Evolutionary conservation across 2,113 vertebrate genomes (phyloP).

Genomic region (Zapornia atra): DNA sequence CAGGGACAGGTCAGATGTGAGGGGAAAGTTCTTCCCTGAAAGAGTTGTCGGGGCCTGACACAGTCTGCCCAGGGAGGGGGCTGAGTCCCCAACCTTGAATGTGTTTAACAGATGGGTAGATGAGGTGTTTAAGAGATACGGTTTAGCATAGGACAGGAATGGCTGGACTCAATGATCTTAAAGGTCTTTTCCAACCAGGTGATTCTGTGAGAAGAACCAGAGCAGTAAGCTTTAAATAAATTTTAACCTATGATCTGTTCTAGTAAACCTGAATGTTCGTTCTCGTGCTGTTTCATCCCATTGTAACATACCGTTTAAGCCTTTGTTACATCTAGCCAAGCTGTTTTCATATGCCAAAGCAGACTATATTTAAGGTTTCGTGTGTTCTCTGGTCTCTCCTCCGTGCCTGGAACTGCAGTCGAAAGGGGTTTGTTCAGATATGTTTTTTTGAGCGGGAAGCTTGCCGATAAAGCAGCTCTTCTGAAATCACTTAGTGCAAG

Average conservation of each 20-base stretch:
- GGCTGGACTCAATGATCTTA: too few species aligned
- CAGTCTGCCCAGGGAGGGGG: too few species aligned
- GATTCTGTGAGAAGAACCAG: not conserved
- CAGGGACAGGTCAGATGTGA: too few species aligned
- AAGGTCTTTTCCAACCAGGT: too few species aligned
- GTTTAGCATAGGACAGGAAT: too few species aligned
- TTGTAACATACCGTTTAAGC: not conserved
- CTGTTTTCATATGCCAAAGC: fast-evolving
- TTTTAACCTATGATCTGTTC: not conserved
- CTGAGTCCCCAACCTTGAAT: too few species aligned
- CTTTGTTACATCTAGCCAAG: not conserved
- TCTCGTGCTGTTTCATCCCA: not conserved
- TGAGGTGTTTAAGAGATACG: too few species aligned
- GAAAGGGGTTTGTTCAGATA: not conserved
- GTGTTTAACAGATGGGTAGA: too few species aligned
- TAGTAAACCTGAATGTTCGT: not conserved
- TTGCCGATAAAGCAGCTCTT: not conserved
- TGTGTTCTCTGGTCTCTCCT: not conserved
- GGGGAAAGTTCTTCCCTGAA: too few species aligned
- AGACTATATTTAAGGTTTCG: fast-evolving
- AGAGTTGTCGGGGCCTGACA: too few species aligned
- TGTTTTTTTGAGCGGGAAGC: not conserved
- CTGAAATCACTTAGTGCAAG: not conserved
- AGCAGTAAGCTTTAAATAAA: not conserved
- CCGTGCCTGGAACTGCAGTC: fast-evolving